Conservation (phyloP, 2,113 vertebrate genomes). For the Callospermophilus lateralis region DNA sequence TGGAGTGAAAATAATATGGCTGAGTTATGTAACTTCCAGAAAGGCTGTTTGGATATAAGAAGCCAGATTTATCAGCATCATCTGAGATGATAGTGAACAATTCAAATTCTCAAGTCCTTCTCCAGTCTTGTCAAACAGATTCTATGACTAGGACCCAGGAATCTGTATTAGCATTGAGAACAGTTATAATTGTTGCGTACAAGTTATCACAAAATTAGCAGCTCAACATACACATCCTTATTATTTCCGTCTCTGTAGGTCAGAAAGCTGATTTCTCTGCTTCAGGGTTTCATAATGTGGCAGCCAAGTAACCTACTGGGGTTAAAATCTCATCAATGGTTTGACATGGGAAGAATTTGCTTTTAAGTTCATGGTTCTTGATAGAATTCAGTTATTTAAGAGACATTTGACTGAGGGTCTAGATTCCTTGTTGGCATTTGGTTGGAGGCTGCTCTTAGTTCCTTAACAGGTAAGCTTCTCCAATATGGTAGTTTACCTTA, state of each 20-base stretch:
- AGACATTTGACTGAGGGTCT: neutral
- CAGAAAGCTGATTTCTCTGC: slow-evolving; percentile 20
- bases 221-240: neutral
- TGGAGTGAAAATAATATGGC: neutral
- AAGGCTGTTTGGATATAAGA: neutral
- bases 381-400: slow-evolving; percentile 33
- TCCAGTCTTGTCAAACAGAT: neutral
- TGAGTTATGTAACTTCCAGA: slow-evolving; percentile 42
- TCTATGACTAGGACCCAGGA: neutral
- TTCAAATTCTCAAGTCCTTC: neutral
- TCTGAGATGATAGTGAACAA: slow-evolving; percentile 5
- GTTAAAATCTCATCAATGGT: neutral
- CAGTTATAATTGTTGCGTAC: neutral
- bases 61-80: neutral
- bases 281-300: neutral
- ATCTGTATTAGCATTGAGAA: neutral
- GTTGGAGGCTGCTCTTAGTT: neutral
- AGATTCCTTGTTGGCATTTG: neutral
- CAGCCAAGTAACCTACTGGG: neutral
- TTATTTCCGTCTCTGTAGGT: slow-evolving; percentile 30
- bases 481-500: neutral
- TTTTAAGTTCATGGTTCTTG: neutral
- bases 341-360: neutral
- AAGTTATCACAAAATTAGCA: slow-evolving; percentile 33
- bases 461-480: neutral